Evolutionary conservation across 2,113 vertebrate species (phyloP).

Genomic region (Cololabis saira): DNA sequence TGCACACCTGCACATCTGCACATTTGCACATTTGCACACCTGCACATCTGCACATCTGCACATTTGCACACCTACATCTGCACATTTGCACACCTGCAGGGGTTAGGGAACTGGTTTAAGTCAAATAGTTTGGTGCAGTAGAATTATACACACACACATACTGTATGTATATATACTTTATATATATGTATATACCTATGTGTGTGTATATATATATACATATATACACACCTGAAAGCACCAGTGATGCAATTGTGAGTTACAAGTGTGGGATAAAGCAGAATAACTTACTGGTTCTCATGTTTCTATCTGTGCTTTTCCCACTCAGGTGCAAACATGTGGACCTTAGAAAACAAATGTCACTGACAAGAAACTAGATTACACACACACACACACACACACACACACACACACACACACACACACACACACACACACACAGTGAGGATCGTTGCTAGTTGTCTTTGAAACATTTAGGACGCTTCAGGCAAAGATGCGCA

Average conservation of each 20-base stretch:
- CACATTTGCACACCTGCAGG: conserved; percentile 23
- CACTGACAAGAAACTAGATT: too few species aligned
- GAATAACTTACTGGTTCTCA: conserved; percentile 43
- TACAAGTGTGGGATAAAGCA: conserved; percentile 54
- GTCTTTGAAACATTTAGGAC: conserved; percentile 40
- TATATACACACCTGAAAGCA: conserved; percentile 62
- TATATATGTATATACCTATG: conserved; percentile 50
- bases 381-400: too few species aligned
- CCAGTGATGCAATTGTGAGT: conserved; percentile 47
- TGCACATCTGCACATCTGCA: too few species aligned
- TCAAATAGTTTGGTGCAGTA: conserved; percentile 22
- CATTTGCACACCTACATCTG: too few species aligned
- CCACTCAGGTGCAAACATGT: conserved; percentile 11
- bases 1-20: too few species aligned
- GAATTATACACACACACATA: conserved; percentile 31
- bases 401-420: conserved; percentile 15
- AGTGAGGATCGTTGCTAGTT: conserved; percentile 23
- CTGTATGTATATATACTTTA: too few species aligned
- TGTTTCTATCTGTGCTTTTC: conserved; percentile 57
- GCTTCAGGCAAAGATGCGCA: conserved; percentile 32
- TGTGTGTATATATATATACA: too few species aligned
- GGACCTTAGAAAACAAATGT: conserved; percentile 14
- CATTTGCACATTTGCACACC: too few species aligned
- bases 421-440: conserved; percentile 9
- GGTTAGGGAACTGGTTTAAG: conserved; percentile 23